phyloP scores from a whole-genome alignment of 2,888 invertebrate species.

The Philhelius pedissequus region DNA sequence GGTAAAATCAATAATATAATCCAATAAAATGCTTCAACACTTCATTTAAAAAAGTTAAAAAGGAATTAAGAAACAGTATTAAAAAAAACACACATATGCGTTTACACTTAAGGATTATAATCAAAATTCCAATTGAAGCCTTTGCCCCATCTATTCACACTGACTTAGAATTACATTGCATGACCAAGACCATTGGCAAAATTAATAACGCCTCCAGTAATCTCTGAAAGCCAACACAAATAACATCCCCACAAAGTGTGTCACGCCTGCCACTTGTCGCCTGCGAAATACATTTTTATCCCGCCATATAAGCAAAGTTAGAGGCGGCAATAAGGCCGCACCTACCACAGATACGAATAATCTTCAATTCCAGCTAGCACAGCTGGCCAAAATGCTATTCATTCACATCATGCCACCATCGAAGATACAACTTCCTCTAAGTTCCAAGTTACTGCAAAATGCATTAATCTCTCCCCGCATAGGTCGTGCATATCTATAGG shows the following conservation, averaged over 20 bases:
- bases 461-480: slow-evolving; percentile 43
- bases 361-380: not conserved
- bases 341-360: slow-evolving; percentile 34
- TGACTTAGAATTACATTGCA: not conserved
- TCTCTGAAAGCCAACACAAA: slow-evolving; percentile 23
- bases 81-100: not conserved
- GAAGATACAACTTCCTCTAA: slow-evolving; percentile 29
- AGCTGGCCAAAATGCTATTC: slow-evolving; percentile 47
- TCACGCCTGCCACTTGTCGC: slow-evolving; percentile 64
- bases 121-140: slow-evolving; percentile 15
- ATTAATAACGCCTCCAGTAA: slow-evolving; percentile 58
- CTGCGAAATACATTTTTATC: slow-evolving; percentile 43
- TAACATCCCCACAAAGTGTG: slow-evolving; percentile 53
- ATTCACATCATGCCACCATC: slow-evolving; percentile 50
- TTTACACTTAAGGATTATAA: slow-evolving; percentile 20
- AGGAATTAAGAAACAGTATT: not conserved
- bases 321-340: slow-evolving; percentile 53
- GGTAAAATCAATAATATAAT: not conserved
- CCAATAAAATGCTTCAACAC: slow-evolving; percentile 3
- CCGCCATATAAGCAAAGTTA: not conserved
- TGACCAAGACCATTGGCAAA: slow-evolving; percentile 35
- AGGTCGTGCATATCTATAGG: not conserved
- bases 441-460: not conserved
- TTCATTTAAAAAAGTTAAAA: not conserved
- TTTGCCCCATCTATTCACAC: not conserved